phyloP scores from a whole-genome alignment of 2,888 invertebrate genomes.

The Mesopsocus fuscifrons region DNA sequence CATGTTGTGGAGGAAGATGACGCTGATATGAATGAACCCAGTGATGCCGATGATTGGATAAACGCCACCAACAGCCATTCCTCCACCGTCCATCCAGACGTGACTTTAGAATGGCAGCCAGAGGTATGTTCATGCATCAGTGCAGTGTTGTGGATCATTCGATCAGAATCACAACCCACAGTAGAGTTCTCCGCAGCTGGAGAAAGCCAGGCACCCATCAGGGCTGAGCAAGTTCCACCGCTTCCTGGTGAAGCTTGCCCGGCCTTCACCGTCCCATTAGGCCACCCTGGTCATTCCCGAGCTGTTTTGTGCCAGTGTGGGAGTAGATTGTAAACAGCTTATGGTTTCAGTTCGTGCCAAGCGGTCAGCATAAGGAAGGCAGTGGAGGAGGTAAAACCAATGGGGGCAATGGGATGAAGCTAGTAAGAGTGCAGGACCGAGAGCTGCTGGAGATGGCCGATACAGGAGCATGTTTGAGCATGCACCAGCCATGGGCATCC shows the following conservation, averaged over 20 bases:
- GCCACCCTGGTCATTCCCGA: too few relatives aligned
- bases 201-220: too few relatives aligned
- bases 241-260: too few relatives aligned
- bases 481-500: slow-evolving; percentile 95
- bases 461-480: slow-evolving; percentile 70
- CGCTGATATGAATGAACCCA: slow-evolving; percentile 22
- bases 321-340: neutral
- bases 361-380: neutral
- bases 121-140: slow-evolving; percentile 13
- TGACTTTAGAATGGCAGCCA: neutral
- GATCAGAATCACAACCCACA: too few relatives aligned
- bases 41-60: slow-evolving; percentile 25
- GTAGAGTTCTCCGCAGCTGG: too few relatives aligned
- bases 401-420: too few relatives aligned
- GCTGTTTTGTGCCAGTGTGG: neutral
- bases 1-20: slow-evolving; percentile 31
- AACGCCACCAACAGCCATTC: neutral
- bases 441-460: slow-evolving; percentile 67
- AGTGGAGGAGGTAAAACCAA: slow-evolving; percentile 15
- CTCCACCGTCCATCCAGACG: neutral
- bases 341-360: neutral
- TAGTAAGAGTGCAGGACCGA: slow-evolving; percentile 46
- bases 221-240: too few relatives aligned
- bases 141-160: too few relatives aligned
- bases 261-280: too few relatives aligned